Base-by-base conservation (phyloP, 2,797 vertebrate genomes). In the Phrynocephalus vlangalii region DNA sequence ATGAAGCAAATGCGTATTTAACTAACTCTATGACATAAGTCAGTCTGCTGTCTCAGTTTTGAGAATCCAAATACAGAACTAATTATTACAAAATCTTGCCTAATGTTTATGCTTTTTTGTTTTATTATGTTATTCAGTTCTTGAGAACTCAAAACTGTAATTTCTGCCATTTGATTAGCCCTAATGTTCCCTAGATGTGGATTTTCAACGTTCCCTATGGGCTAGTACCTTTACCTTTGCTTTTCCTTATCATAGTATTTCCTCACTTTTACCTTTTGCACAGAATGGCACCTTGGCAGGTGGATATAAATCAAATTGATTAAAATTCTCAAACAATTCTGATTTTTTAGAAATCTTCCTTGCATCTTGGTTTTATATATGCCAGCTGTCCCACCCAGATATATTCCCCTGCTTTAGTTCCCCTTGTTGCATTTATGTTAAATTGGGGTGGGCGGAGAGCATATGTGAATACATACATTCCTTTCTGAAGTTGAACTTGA, bases 351-450 rank as follows among this genome's bases (percentile, higher is more conserved):
- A 56, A 56, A 56, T 56, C 52, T 13, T 2, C 52, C 13, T 6
- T 56, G 52, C 52, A 44, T 81, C 52, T 44, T 85, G 9, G 26
- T 82, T 67, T 82, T n/a, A 66, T 82, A 26, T 20, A 72, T 33
- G 9, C 67, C 24, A n/a, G 72, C 33, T 60, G 75, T 28, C 77
- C 26, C 56, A 63, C 28, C 26, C 33, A 81, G 16, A 68, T 44
- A 18, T 70, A 72, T 5, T 44, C 72, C 18, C 11, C 20, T 50
- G 18, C 28, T 24, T 3, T 28, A 71, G 52, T 56, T 13, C 44
- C 24, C 7, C 7, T 44, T 81, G 60, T 24, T 91, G 91, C 30
- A n/a, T 87, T 88, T 92, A 10, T 78, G 28, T 56, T 70, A 80
- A 30, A 10, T 79, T 33, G 38, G 38, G 38, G 38, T 77, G 30